These are phyloP conservation scores for Cyphomyrus plagiostoma DNA, from an alignment of 2,113 vertebrate species.

Conservation along the genomic window DNA sequence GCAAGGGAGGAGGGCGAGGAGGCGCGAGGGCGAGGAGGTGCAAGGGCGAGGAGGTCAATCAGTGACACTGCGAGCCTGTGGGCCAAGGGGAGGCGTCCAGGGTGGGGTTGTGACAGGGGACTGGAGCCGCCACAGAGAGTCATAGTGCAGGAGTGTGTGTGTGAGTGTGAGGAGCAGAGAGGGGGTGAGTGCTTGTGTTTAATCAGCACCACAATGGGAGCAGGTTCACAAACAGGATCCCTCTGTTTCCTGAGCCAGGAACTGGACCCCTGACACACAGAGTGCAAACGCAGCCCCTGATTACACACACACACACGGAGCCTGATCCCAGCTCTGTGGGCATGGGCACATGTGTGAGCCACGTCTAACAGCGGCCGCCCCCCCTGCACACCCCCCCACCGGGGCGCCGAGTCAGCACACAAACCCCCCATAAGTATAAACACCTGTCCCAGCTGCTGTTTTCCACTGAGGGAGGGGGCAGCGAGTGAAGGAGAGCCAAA, in stretches of 20 bases:
- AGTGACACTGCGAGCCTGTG: background rate
- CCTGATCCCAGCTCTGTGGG: background rate
- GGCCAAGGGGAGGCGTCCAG: background rate
- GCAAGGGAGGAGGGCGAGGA: background rate
- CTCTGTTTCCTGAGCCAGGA: constrained; percentile 63
- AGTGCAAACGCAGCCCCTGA: background rate
- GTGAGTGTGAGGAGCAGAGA: constrained; percentile 2
- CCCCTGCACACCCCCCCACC: background rate
- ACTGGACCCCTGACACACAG: constrained; percentile 32
- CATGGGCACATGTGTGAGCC: background rate
- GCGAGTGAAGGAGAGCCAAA: background rate
- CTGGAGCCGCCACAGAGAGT: background rate
- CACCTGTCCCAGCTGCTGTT: constrained; percentile 56
- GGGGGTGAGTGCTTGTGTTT: constrained; percentile 16
- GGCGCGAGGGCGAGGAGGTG: background rate
- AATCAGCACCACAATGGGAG: constrained; percentile 55
- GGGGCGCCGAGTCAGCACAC: constrained; percentile 10
- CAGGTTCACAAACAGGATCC: constrained; percentile 62
- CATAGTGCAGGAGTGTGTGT: constrained; percentile 6
- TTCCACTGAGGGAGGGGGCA: constrained; percentile 32
- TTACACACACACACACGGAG: background rate
- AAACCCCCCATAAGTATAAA: constrained; percentile 26
- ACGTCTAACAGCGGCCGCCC: background rate
- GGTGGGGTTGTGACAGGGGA: background rate
- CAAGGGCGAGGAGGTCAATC: background rate